phyloP scores from a whole-genome alignment of 2,797 vertebrate genomes.

The Mus spretus region DNA sequence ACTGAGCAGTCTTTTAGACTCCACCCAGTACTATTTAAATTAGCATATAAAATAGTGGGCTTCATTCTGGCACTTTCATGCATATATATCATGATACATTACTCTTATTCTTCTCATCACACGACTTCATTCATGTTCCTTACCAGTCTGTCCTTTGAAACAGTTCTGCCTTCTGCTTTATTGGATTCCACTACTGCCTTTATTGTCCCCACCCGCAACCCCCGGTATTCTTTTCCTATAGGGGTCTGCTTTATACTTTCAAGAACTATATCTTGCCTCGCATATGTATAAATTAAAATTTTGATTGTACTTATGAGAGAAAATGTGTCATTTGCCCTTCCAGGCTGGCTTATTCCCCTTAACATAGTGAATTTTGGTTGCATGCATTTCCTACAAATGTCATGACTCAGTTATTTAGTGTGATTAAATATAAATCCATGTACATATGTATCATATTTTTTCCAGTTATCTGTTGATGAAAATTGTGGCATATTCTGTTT shows the following conservation, averaged over 20 bases:
- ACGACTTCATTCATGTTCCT: not conserved
- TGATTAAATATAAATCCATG: not conserved
- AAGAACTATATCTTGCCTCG: not conserved
- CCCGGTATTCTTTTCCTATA: not conserved
- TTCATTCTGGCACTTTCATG: not conserved
- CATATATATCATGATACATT: not conserved
- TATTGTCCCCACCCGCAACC: not conserved
- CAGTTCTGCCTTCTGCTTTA: not conserved
- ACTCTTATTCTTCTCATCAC: not conserved
- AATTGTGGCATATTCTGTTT: not conserved
- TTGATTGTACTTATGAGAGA: not conserved
- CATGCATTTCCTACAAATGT: not conserved
- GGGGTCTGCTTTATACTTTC: not conserved
- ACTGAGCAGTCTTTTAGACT: not conserved
- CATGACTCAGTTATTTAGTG: not conserved
- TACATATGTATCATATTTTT: not conserved
- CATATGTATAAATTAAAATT: not conserved
- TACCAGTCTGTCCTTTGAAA: not conserved
- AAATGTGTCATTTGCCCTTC: not conserved
- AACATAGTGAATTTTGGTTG: not conserved
- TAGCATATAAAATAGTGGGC: not conserved
- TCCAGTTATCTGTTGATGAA: not conserved
- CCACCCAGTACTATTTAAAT: not conserved
- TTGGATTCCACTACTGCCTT: not conserved
- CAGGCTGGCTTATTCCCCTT: not conserved